A percentile compares a stretch with the other conserved stretches of the same genome.
These are phyloP conservation scores for Helicoverpa armigera DNA, from an alignment of 1,140 invertebrate genomes.

Conservation along the genomic window DNA sequence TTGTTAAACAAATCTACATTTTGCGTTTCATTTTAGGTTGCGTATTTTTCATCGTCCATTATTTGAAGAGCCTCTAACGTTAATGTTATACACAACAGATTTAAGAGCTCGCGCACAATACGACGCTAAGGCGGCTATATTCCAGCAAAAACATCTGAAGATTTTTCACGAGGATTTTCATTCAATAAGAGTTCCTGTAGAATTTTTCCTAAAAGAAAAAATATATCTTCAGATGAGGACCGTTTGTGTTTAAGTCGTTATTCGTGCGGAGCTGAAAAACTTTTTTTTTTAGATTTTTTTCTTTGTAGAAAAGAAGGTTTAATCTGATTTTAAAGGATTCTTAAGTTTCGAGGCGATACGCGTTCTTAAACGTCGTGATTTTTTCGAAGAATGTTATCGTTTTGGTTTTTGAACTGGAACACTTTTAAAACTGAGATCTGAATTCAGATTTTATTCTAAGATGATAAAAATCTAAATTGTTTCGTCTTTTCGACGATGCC, in stretches of 20 bases:
- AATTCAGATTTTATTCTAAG: no score
- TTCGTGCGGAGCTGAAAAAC: constrained; percentile 12
- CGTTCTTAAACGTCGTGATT: background rate
- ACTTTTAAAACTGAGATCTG: background rate
- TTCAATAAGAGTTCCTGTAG: constrained; percentile 42
- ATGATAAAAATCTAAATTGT: background rate
- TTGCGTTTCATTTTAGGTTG: background rate
- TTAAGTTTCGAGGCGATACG: constrained; percentile 14
- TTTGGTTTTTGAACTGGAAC: background rate
- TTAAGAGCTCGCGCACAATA: constrained; percentile 37
- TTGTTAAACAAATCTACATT: background rate
- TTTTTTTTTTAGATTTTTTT: constrained; percentile 29
- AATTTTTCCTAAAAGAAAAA: constrained; percentile 42
- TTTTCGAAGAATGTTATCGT: background rate
- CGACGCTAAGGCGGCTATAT: constrained; percentile 1
- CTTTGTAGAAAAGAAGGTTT: constrained; percentile 31
- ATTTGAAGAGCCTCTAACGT: background rate
- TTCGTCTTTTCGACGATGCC: background rate
- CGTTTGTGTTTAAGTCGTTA: constrained; percentile 43
- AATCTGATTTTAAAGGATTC: constrained; percentile 32
- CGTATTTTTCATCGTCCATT: constrained; percentile 2
- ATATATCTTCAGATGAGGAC: constrained; percentile 37
- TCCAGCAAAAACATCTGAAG: constrained; percentile 33
- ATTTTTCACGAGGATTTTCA: constrained; percentile 43
- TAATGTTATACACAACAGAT: constrained; percentile 36